These are phyloP conservation scores for Microplitis demolitor DNA, from an alignment of 1,140 invertebrate species.

Conservation along the genomic window DNA sequence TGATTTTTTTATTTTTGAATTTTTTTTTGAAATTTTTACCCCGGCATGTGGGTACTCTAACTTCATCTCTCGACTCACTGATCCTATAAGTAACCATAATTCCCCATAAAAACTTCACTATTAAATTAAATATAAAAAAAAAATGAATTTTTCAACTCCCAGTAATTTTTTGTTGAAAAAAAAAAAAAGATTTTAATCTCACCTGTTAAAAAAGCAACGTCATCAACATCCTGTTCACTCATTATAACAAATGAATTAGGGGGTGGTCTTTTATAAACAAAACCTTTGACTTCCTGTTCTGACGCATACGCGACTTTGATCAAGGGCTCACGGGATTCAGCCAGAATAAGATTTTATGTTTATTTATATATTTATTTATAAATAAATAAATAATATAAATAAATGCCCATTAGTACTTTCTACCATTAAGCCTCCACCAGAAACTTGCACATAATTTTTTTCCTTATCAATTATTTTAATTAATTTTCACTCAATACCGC, in stretches of 20 bases:
- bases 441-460: too few species aligned
- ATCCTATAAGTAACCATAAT: too few species aligned
- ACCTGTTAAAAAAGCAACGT: conserved; percentile 91
- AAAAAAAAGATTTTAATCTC: conserved; percentile 26
- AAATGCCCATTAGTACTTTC: too few species aligned
- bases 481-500: neutral
- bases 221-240: conserved; percentile 89
- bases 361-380: neutral
- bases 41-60: too few species aligned
- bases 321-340: conserved; percentile 58
- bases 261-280: conserved; percentile 57
- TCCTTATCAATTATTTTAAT: neutral
- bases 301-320: conserved; percentile 63
- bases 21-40: too few species aligned
- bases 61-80: too few species aligned
- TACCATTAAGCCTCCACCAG: too few species aligned
- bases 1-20: too few species aligned
- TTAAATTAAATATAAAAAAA: neutral
- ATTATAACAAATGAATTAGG: conserved; percentile 61
- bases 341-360: conserved; percentile 43
- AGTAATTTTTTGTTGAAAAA: too few species aligned
- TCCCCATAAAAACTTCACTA: too few species aligned
- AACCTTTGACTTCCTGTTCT: conserved; percentile 59
- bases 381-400: too few species aligned
- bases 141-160: neutral